Conservation (phyloP, 2,113 vertebrate species). For the Rhineura floridana region DNA sequence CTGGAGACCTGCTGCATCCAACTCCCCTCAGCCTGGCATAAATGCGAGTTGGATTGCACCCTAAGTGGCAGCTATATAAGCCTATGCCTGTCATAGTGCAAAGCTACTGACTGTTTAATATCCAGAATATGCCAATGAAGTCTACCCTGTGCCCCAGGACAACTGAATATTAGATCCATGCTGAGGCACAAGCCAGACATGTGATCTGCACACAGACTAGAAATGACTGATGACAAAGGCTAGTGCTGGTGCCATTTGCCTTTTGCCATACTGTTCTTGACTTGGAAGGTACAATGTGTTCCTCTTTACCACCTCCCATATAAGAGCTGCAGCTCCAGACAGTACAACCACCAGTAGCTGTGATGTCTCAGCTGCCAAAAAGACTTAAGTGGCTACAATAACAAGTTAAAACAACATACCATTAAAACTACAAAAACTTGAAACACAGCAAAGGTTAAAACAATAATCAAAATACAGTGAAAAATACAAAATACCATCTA, state of each 20-base stretch:
- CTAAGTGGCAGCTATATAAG: background rate
- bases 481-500: background rate
- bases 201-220: background rate
- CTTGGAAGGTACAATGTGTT: background rate
- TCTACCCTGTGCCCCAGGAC: background rate
- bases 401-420: background rate
- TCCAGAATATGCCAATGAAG: background rate
- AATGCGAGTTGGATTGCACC: no score
- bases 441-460: background rate
- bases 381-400: background rate
- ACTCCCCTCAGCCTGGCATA: no score
- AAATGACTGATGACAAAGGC: background rate
- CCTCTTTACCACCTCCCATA: background rate
- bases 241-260: background rate
- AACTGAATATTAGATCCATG: background rate
- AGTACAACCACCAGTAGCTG: background rate
- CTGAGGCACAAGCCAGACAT: background rate
- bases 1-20: no score
- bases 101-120: background rate
- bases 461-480: background rate
- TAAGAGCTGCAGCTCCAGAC: background rate
- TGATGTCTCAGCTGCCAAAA: background rate
- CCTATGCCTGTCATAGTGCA: background rate
- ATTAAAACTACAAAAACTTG: background rate
- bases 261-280: background rate